These are phyloP conservation scores for Percina caprodes DNA, from an alignment of 2,113 vertebrate genomes.

Conservation along the genomic window DNA sequence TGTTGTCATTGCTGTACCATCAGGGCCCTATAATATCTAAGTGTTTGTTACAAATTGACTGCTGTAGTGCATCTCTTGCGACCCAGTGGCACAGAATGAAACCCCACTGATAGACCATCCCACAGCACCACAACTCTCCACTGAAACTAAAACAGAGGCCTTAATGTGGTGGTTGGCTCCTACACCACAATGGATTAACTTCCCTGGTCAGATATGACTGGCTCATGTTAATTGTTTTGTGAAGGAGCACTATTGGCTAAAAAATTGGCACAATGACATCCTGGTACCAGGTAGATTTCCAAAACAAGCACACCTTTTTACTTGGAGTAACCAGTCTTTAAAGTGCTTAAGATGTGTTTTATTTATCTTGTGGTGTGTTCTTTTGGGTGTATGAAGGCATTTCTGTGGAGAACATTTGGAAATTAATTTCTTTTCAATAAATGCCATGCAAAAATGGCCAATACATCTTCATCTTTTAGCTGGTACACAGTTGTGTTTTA, in stretches of 20 bases:
- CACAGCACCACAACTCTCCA: constrained; percentile 17
- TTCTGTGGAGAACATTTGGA: constrained; percentile 37
- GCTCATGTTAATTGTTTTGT: constrained; percentile 8
- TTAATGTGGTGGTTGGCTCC: constrained; percentile 43
- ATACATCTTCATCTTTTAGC: constrained; percentile 45
- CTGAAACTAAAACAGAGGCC: constrained; percentile 35
- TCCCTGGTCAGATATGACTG: constrained; percentile 17
- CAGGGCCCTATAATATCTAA: neutral
- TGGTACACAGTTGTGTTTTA: constrained; percentile 40
- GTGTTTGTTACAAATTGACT: constrained; percentile 4
- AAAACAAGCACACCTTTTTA: neutral
- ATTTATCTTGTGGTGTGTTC: constrained; percentile 13
- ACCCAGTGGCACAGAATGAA: neutral
- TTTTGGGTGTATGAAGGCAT: neutral
- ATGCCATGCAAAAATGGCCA: neutral
- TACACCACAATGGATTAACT: constrained; percentile 23
- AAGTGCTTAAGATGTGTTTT: constrained; percentile 7
- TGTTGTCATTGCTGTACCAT: constrained; percentile 19
- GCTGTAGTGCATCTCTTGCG: constrained; percentile 21
- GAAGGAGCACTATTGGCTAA: constrained; percentile 18
- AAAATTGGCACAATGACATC: constrained; percentile 20
- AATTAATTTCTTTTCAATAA: constrained; percentile 32
- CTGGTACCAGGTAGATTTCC: constrained; percentile 15
- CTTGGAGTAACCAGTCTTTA: neutral
- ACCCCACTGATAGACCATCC: constrained; percentile 25